Evolutionary conservation across 2,888 invertebrate genomes (phyloP).

Genomic region (Eucera pruinosa): DNA sequence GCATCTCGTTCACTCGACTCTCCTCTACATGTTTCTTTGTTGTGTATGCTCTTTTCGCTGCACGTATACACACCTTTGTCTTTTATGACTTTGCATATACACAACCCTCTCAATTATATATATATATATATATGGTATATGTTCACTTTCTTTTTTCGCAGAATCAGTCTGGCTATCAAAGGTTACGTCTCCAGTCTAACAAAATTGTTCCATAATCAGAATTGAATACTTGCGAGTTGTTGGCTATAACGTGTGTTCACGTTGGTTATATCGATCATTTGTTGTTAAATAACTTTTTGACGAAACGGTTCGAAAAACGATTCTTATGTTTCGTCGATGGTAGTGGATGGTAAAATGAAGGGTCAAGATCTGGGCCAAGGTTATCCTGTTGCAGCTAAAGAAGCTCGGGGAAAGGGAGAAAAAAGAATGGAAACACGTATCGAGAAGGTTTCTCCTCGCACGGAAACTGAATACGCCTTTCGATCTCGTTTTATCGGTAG

Average conservation of each 20-base stretch:
- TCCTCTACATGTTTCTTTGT: constrained; percentile 32
- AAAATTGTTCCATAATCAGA: not conserved
- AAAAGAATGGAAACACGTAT: constrained; percentile 37
- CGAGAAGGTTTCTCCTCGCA: constrained; percentile 50
- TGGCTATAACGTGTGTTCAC: not conserved
- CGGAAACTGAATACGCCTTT: constrained; percentile 50
- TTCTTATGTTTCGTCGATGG: constrained; percentile 17
- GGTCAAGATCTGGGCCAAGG: constrained; percentile 74
- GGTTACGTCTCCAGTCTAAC: constrained; percentile 19
- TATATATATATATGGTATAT: constrained; percentile 35
- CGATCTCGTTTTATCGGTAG: constrained; percentile 38
- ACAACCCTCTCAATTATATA: constrained; percentile 19
- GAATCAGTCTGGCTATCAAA: constrained; percentile 48
- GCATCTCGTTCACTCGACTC: constrained; percentile 81
- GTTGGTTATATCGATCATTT: not conserved
- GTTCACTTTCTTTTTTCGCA: constrained; percentile 75
- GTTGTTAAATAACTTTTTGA: not conserved
- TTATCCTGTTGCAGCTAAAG: constrained; percentile 48
- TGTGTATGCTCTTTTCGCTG: not conserved
- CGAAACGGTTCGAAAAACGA: not conserved
- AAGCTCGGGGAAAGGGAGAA: constrained; percentile 20
- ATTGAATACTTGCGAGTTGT: too few species aligned
- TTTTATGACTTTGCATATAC: constrained; percentile 26
- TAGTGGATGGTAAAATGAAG: constrained; percentile 56
- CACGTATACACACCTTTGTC: not conserved